Percentiles rank a stretch among this genome's conserved stretches.
Conservation (phyloP, 2,888 invertebrate species). For the Leucophora obtusa region DNA sequence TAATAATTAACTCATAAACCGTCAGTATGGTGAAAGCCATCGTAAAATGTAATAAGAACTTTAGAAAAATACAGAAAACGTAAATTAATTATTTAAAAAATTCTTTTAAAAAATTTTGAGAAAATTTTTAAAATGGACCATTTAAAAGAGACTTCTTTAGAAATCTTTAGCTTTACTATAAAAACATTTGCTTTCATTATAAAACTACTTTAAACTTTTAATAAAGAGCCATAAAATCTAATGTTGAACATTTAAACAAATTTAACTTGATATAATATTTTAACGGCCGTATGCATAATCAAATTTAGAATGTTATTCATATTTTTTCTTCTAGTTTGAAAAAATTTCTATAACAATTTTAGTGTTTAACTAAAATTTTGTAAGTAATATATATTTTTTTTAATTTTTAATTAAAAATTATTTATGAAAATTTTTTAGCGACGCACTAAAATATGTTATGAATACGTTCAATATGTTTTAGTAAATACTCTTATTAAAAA, state of each 20-base stretch:
- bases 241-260: background rate
- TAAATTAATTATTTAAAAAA: background rate
- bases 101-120: background rate
- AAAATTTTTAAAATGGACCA: background rate
- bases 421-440: too few relatives aligned
- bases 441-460: too few relatives aligned
- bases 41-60: background rate
- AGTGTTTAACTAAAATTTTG: too few relatives aligned
- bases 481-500: slow-evolving; percentile 2
- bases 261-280: background rate
- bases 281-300: background rate
- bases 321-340: too few relatives aligned
- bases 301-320: too few relatives aligned
- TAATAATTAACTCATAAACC: too few relatives aligned
- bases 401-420: too few relatives aligned
- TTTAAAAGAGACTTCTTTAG: background rate
- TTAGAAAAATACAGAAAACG: background rate
- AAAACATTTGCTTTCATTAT: background rate
- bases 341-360: too few relatives aligned
- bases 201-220: background rate
- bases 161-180: background rate
- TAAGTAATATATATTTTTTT: too few relatives aligned
- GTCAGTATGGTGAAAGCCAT: too few relatives aligned
- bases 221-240: background rate
- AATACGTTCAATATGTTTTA: background rate